Conservation (phyloP, 1,140 invertebrate species). For the Hyphantria cunea region DNA sequence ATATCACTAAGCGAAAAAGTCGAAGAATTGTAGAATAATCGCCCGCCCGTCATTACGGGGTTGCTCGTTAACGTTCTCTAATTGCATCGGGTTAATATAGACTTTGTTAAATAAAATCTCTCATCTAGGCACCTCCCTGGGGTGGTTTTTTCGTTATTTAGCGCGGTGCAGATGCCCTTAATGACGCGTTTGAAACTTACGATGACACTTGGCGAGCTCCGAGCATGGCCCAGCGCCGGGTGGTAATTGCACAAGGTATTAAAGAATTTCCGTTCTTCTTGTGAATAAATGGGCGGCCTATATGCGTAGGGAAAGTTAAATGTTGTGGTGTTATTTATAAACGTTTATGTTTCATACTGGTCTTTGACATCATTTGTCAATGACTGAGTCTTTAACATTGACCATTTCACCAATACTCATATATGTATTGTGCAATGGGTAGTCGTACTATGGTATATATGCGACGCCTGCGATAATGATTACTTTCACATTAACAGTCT, state of each 20-base stretch:
- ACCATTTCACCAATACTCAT: no score
- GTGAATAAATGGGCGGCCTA: conserved; percentile 62
- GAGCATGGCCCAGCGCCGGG: conserved; percentile 48
- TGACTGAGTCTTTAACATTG: not conserved
- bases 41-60: conserved; percentile 71
- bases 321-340: conserved; percentile 31
- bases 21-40: conserved; percentile 50
- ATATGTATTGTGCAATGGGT: no score
- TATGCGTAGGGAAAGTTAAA: conserved; percentile 41
- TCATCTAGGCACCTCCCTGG: conserved; percentile 43
- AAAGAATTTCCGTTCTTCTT: conserved; percentile 73
- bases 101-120: conserved; percentile 82
- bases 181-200: conserved; percentile 80
- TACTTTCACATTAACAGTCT: no score
- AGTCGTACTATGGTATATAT: no score
- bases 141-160: conserved; percentile 77
- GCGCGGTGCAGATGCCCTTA: conserved; percentile 78
- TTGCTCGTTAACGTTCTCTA: conserved; percentile 79
- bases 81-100: conserved; percentile 81
- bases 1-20: not conserved
- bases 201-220: conserved; percentile 77
- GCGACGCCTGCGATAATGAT: no score
- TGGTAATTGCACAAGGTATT: conserved; percentile 77
- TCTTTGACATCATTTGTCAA: not conserved
- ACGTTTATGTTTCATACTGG: conserved; percentile 11